Evolutionary conservation across 1,140 invertebrate species (phyloP).

Genomic region (Parapsyche elsis): DNA sequence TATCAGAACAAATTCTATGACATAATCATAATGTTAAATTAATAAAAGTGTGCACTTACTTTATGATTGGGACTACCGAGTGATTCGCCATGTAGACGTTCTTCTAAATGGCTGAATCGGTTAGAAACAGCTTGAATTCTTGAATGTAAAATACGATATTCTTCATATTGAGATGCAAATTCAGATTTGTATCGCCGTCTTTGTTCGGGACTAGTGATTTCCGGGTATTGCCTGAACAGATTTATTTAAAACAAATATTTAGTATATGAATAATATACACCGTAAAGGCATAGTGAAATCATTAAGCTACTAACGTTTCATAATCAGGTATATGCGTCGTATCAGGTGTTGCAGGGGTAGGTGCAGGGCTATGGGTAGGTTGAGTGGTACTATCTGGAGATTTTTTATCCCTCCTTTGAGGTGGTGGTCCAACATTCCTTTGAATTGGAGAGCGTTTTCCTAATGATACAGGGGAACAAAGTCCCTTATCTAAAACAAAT

Average conservation of each 20-base stretch:
- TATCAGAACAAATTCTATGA: not conserved
- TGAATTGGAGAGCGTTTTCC: slow-evolving; percentile 41
- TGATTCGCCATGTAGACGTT: slow-evolving; percentile 70
- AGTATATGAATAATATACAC: not conserved
- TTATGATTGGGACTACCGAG: slow-evolving; percentile 65
- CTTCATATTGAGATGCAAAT: slow-evolving; percentile 86
- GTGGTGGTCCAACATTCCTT: slow-evolving; percentile 15
- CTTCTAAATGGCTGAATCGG: slow-evolving; percentile 80
- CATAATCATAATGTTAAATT: not conserved
- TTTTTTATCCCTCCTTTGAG: slow-evolving; percentile 45
- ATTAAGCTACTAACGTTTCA: slow-evolving; percentile 35
- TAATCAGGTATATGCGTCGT: slow-evolving; percentile 31
- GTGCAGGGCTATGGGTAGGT: slow-evolving; percentile 36
- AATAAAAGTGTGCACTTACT: slow-evolving; percentile 61
- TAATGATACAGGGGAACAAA: slow-evolving; percentile 26
- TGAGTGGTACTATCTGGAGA: slow-evolving; percentile 54
- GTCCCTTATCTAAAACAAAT: slow-evolving; percentile 16
- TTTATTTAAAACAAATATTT: not conserved
- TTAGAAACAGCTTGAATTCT: slow-evolving; percentile 80
- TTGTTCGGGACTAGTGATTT: slow-evolving; percentile 80
- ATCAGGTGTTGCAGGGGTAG: not conserved
- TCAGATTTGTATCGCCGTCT: slow-evolving; percentile 87
- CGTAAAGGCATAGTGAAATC: not conserved
- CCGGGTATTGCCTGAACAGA: slow-evolving; percentile 77
- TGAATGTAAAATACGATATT: slow-evolving; percentile 82